These are phyloP conservation scores for Tachina fera DNA, from an alignment of 2,888 invertebrate genomes.

Conservation along the genomic window DNA sequence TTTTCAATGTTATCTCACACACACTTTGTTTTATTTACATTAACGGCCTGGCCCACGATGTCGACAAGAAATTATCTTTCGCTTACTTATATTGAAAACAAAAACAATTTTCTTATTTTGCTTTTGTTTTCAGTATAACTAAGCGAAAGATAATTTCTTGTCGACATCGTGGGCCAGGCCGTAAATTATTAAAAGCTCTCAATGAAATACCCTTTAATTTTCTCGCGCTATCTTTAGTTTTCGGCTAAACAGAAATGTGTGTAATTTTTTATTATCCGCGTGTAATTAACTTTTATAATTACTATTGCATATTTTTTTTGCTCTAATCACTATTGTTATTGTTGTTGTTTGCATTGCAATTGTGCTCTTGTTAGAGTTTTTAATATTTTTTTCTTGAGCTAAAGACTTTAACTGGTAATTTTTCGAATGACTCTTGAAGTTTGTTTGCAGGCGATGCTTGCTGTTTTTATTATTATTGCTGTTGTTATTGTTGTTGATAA, in stretches of 20 bases:
- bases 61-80: no score
- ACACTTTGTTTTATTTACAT: no score
- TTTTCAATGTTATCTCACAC: no score
- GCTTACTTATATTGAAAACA: no score
- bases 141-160: no score
- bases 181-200: background rate
- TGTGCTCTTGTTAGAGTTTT: constrained; percentile 33
- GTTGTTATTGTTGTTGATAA: constrained; percentile 18
- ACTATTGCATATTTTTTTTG: constrained; percentile 20
- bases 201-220: background rate
- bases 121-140: no score
- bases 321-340: constrained; percentile 12
- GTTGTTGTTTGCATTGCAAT: constrained; percentile 37
- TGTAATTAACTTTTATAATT: constrained; percentile 46
- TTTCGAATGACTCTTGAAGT: constrained; percentile 24
- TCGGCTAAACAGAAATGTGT: background rate
- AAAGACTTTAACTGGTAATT: constrained; percentile 9
- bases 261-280: constrained; percentile 3
- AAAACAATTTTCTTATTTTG: no score
- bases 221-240: background rate
- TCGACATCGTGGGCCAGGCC: accelerated
- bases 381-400: constrained; percentile 20
- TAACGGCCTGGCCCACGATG: no score
- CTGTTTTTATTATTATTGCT: background rate
- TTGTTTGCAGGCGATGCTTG: no score